These are phyloP conservation scores for Ophion ellenae DNA, from an alignment of 2,888 invertebrate genomes.

Conservation along the genomic window DNA sequence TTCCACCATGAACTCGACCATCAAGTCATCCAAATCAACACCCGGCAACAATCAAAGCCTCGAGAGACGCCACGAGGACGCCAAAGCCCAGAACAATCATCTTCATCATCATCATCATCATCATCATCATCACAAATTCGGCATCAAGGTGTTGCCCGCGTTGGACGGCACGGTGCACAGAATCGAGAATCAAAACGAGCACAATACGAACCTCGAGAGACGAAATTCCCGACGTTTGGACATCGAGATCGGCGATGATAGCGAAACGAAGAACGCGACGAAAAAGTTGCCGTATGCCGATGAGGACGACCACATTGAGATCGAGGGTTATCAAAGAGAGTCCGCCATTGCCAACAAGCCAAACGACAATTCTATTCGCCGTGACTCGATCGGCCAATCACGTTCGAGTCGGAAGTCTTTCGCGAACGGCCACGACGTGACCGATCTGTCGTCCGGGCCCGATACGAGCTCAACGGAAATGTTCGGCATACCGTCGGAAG, in stretches of 20 bases:
- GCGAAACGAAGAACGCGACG: conserved; percentile 12
- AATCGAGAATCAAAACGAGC: conserved; percentile 82
- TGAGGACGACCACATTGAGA: not conserved
- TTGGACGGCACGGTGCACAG: conserved; percentile 81
- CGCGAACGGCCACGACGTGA: conserved; percentile 67
- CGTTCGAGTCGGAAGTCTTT: not conserved
- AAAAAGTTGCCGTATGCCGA: not conserved
- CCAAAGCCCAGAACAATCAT: conserved; percentile 83
- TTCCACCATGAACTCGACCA: conserved; percentile 81
- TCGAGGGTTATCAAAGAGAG: conserved; percentile 67
- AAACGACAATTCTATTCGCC: conserved; percentile 35
- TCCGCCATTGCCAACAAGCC: conserved; percentile 69
- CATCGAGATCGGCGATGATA: conserved; percentile 73
- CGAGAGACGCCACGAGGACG: conserved; percentile 83
- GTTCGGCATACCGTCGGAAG: conserved; percentile 86
- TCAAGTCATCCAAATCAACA: conserved; percentile 79
- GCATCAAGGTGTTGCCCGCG: conserved; percentile 87
- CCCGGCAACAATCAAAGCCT: conserved; percentile 74
- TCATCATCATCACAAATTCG: conserved; percentile 86
- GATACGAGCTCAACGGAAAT: conserved; percentile 85
- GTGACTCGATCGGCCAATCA: conserved; percentile 32
- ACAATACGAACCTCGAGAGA: conserved; percentile 82
- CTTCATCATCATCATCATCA: conserved; percentile 83
- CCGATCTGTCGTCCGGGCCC: conserved; percentile 81
- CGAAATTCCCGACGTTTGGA: conserved; percentile 77